Base-by-base conservation (phyloP, 1,140 invertebrate species). In the Bombus superbus region DNA sequence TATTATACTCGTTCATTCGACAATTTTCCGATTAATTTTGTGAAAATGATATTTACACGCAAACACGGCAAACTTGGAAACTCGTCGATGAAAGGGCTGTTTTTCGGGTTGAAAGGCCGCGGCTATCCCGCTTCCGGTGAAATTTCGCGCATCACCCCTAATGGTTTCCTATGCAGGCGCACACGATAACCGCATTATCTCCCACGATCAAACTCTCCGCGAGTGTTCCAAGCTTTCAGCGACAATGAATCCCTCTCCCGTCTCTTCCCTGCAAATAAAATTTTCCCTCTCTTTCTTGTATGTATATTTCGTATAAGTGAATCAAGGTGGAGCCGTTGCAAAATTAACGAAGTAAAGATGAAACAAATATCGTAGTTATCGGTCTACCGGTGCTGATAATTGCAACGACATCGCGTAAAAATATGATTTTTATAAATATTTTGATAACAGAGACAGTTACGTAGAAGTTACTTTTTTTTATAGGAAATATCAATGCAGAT, bases 1-100 rank as follows among this genome's bases (percentile, higher is more conserved):
- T n/a, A n/a, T n/a, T n/a, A n/a, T n/a, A n/a, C n/a, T 3, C 1
- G 57, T 59, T n/a, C 2, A 0, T 28, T n/a, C 2, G 0, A 3
- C 11, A 62, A 62, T 62, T 53, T 8, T 53, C 18, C 8, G 25
- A n/a, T 62, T n/a, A n/a, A 62, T 13, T 62, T 62, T 62, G 59
- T n/a, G 28, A 62, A n/a, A 62, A 62, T n/a, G 11, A 62, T n/a
- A n/a, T 5, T 62, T 53, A 22, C 47, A 53, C 18, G 47, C 18
- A 53, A 53, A 53, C 28, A 11, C 13, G 59, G 59, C 28, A n/a
- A 62, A 62, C 59, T 32, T 22, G 40, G 1, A 73, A 73, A 44
- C 15, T 44, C 28, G 40, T 18, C 3, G 6, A n/a, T 10, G 25
- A 18, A 68, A 68, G 9, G 32, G 2, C 35, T 68, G 32, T 68